Evolutionary conservation across 1,140 invertebrate genomes (phyloP).

Genomic region (Drosophila virilis): DNA sequence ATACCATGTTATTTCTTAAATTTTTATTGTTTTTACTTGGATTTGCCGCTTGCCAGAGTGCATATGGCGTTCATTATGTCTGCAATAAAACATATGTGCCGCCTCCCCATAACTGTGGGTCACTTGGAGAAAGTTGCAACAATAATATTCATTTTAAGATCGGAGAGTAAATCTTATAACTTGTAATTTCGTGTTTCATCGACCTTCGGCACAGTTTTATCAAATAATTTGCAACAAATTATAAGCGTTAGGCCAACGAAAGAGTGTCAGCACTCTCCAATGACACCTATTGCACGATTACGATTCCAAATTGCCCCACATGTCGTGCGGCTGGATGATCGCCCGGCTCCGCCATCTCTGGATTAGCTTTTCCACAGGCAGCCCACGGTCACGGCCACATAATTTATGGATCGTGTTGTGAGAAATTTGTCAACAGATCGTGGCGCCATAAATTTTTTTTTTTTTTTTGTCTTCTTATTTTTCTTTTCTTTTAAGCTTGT

Average conservation of each 20-base stretch:
- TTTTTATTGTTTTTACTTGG: slow-evolving; percentile 2
- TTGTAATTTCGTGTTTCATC: background rate
- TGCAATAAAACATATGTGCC: slow-evolving; percentile 56
- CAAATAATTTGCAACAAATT: slow-evolving; percentile 71
- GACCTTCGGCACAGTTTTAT: slow-evolving; percentile 30
- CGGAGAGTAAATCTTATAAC: slow-evolving; percentile 19
- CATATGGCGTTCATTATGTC: slow-evolving; percentile 56
- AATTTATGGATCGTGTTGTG: slow-evolving; percentile 78
- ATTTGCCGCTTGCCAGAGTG: slow-evolving; percentile 42
- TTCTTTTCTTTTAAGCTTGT: slow-evolving; percentile 1
- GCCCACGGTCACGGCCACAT: slow-evolving; percentile 73
- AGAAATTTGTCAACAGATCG: slow-evolving; percentile 80
- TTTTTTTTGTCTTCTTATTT: slow-evolving; percentile 36
- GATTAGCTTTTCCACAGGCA: slow-evolving; percentile 22
- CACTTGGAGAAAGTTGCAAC: slow-evolving; percentile 27
- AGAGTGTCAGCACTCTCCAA: slow-evolving; percentile 48
- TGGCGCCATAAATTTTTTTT: slow-evolving; percentile 73
- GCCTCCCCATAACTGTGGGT: slow-evolving; percentile 44
- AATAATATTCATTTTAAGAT: slow-evolving; percentile 23
- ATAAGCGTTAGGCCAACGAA: slow-evolving; percentile 31
- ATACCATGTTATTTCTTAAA: slow-evolving; percentile 14
- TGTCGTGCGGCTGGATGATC: slow-evolving; percentile 60
- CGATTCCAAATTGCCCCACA: slow-evolving; percentile 68
- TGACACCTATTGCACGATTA: slow-evolving; percentile 64
- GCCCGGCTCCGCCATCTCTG: slow-evolving; percentile 30